Evolutionary conservation across 2,113 vertebrate genomes (phyloP).

Genomic region (Dolichallabes microphthalmus): DNA sequence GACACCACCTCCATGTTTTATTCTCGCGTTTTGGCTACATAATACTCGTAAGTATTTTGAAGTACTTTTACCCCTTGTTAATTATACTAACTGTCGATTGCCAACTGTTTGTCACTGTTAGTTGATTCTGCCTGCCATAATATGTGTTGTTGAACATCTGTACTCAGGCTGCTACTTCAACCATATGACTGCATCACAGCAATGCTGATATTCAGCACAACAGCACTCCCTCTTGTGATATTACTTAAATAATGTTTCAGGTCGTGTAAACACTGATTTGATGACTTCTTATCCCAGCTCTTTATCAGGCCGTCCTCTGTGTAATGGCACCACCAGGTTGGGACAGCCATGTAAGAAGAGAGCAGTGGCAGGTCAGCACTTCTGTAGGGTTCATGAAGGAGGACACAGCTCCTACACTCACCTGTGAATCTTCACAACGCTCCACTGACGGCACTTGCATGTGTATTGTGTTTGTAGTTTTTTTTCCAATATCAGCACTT

Average conservation of each 20-base stretch:
- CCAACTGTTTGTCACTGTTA: too few relatives aligned
- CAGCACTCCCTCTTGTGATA: too few relatives aligned
- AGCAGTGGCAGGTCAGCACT: constrained; percentile 66
- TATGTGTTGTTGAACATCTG: too few relatives aligned
- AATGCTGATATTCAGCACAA: too few relatives aligned
- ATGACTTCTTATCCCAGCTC: constrained; percentile 57
- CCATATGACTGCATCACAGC: too few relatives aligned
- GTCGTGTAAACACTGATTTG: not conserved
- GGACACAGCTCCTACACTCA: constrained; percentile 44
- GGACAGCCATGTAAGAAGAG: constrained; percentile 76
- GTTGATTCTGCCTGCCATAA: too few relatives aligned
- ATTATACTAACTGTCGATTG: too few relatives aligned
- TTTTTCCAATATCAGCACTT: not conserved
- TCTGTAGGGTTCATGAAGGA: constrained; percentile 72
- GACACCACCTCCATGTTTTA: too few relatives aligned
- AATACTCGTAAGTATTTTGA: too few relatives aligned
- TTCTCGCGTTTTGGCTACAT: too few relatives aligned
- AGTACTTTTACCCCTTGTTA: too few relatives aligned
- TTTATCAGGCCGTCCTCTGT: constrained; percentile 60
- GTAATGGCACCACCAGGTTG: constrained; percentile 71
- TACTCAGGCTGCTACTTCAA: too few relatives aligned
- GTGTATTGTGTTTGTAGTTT: not conserved
- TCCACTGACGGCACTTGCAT: not conserved
- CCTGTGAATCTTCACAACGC: not conserved
- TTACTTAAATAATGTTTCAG: not conserved